Evolutionary conservation across 2,113 vertebrate species (phyloP).

Genomic region (Thryonomys swinderianus): DNA sequence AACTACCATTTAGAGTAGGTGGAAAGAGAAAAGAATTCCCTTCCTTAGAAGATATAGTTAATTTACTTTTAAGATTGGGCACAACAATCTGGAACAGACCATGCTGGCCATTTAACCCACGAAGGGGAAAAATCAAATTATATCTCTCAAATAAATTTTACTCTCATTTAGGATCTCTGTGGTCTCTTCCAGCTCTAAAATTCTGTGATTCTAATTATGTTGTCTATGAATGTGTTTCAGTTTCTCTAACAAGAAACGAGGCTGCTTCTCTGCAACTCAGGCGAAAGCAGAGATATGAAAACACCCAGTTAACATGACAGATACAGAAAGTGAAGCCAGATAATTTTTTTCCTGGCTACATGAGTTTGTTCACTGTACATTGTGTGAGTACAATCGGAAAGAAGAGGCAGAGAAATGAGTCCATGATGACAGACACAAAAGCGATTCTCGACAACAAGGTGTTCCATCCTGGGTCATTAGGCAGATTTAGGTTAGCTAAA

Average conservation of each 20-base stretch:
- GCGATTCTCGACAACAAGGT: neutral
- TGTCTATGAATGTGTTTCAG: neutral
- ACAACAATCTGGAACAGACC: conserved; percentile 60
- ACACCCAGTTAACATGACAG: neutral
- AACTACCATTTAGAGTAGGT: conserved; percentile 39
- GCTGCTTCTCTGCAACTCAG: neutral
- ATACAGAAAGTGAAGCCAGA: neutral
- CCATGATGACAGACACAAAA: neutral
- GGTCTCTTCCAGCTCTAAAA: conserved; percentile 60
- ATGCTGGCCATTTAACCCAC: conserved; percentile 39
- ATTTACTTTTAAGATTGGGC: conserved; percentile 63
- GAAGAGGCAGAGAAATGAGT: neutral
- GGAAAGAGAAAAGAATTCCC: conserved; percentile 30
- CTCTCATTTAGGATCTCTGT: conserved; percentile 62
- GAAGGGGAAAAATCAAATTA: conserved; percentile 75
- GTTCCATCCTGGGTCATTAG: neutral
- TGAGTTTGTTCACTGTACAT: neutral
- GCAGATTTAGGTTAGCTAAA: neutral
- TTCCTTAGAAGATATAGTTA: conserved; percentile 30
- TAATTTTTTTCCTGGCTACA: neutral
- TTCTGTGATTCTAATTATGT: conserved; percentile 69
- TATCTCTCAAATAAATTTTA: conserved; percentile 74
- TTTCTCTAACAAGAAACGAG: conserved; percentile 6
- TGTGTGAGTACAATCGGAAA: neutral
- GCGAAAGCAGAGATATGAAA: neutral